Conservation (phyloP, 2,797 vertebrate species). For the Enteromius thamalakanensis region DNA sequence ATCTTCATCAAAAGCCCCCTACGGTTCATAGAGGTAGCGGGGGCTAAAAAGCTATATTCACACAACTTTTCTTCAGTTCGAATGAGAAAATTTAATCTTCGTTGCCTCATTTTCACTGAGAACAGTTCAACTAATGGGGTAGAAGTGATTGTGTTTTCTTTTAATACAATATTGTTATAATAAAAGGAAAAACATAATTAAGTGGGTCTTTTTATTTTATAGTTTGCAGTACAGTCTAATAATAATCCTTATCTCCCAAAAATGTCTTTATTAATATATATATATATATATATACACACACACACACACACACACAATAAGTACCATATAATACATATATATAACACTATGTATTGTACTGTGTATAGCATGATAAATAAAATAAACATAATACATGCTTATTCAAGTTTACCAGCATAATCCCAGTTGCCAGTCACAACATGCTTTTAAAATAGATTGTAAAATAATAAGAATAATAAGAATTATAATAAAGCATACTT, state of each 20-base stretch:
- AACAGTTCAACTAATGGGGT: constrained; percentile 13
- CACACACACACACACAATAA: too few species aligned
- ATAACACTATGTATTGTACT: neutral
- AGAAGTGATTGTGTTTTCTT: constrained; percentile 12
- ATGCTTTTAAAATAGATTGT: neutral
- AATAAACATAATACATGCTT: neutral
- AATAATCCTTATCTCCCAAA: neutral
- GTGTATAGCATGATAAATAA: neutral
- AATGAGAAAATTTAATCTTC: constrained; percentile 10
- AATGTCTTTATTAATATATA: neutral
- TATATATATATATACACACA: neutral
- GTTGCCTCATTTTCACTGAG: neutral
- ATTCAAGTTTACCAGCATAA: neutral
- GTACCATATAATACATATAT: too few species aligned
- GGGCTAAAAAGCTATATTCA: constrained; percentile 19
- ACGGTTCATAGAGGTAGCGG: neutral
- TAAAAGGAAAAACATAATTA: neutral
- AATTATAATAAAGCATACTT: neutral
- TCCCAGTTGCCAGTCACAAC: neutral
- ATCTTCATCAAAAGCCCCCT: constrained; percentile 13
- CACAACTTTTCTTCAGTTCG: constrained; percentile 18
- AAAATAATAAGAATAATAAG: neutral
- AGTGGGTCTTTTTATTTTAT: neutral
- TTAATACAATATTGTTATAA: constrained; percentile 9
- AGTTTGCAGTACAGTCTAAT: neutral